Evolutionary conservation across 2,113 vertebrate species (phyloP), one percentile per base, ranked within the genome.

Genomic region (Petrocephalus zakoni): DNA sequence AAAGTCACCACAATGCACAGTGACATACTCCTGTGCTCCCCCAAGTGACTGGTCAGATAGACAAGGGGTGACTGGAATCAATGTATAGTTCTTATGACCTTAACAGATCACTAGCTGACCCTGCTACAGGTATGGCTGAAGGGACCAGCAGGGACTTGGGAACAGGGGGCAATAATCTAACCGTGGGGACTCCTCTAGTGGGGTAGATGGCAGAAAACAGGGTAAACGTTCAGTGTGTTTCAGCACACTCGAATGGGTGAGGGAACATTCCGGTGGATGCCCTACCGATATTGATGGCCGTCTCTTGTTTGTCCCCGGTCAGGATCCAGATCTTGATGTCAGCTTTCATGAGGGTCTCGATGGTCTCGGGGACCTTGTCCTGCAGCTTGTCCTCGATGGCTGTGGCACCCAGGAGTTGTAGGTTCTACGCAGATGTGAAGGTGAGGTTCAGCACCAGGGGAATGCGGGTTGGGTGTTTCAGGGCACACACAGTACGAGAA

Each of bases 251-350:
- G n/a, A 8, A 5, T 5, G 8, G 13, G 61, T 0, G 25, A 78
- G 72, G 5, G 72, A 78, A 37, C 34, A 19, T 78, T 19, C 0
- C 34, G 15, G 34, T 17, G 5, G 4, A 46, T n/a, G 29, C 86
- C 91, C 93, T 95, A 99, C 98, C 98, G 0, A 99, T 99, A 91
- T 99, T 99, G 91, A 99, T 98, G 90, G 98, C 98, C 0, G 98
- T 99, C 93, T 99, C 98, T 92, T 99, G 98, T 92, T 99, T 99
- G 95, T 99, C 98, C 5, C 98, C 98, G 0, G 98, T 99, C 90
- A 99, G 96, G 93, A 99, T 99, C 98, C 98, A 99, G 94, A 99
- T 98, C 94, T 97, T 99, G 92, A 99, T 99, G 93, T 99, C 98
- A 6, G 98, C 98, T 94, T 99, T 99, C 96, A 99, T 97, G 29